phyloP scores from a whole-genome alignment of 2,888 invertebrate genomes.

The Troides oblongomaculatus region DNA sequence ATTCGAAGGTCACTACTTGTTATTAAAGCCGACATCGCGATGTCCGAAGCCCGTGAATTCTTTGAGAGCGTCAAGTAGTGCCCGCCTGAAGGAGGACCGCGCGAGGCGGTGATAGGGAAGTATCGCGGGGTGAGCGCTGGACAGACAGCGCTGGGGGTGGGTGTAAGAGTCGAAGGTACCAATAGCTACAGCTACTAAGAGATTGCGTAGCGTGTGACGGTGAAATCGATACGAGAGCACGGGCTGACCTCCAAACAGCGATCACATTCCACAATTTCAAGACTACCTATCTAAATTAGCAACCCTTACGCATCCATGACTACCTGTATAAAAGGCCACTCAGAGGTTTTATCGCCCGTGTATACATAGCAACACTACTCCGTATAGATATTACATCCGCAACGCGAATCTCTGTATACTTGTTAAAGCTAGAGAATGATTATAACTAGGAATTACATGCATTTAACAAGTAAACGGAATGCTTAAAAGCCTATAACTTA shows the following conservation, averaged over 20 bases:
- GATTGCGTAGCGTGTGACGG: slow-evolving; percentile 34
- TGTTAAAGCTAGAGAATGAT: slow-evolving; percentile 35
- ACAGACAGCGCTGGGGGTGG: slow-evolving; percentile 65
- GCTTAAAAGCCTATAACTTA: slow-evolving; percentile 45
- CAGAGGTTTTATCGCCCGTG: slow-evolving; percentile 47
- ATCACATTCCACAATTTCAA: slow-evolving; percentile 38
- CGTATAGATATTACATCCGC: slow-evolving; percentile 40
- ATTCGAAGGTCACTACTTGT: slow-evolving; percentile 13
- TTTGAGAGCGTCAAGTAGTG: slow-evolving; percentile 53
- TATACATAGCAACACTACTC: slow-evolving; percentile 37
- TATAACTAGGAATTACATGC: slow-evolving; percentile 37
- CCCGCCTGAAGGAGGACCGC: slow-evolving; percentile 58
- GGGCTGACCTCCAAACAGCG: slow-evolving; percentile 46
- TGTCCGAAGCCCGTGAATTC: no score
- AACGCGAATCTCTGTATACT: slow-evolving; percentile 39
- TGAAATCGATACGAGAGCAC: slow-evolving; percentile 40
- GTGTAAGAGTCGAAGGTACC: slow-evolving; percentile 41
- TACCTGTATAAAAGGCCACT: slow-evolving; percentile 38
- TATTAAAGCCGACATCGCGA: not conserved
- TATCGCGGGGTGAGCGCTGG: slow-evolving; percentile 67
- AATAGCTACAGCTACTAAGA: not conserved
- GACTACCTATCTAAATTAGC: slow-evolving; percentile 38
- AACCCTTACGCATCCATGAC: slow-evolving; percentile 34
- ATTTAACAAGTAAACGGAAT: slow-evolving; percentile 48
- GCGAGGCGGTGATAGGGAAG: slow-evolving; percentile 70